Conservation (phyloP, 1,140 invertebrate genomes). For the Ceratoteleas bidentatus region DNA sequence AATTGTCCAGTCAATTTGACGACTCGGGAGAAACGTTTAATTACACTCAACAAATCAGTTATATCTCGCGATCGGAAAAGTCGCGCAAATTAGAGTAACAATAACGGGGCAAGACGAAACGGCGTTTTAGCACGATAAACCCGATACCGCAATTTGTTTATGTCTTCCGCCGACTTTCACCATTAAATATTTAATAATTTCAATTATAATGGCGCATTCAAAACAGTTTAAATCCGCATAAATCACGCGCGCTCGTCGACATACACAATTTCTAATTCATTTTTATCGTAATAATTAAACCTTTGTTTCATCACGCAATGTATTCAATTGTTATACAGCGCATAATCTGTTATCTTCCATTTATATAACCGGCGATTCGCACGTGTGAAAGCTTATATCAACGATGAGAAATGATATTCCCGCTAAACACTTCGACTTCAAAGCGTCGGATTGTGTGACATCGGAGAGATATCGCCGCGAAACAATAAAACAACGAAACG, state of each 20-base stretch:
- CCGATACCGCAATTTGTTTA: constrained; percentile 11
- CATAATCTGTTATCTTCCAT: constrained; percentile 45
- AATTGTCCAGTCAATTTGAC: too few relatives aligned
- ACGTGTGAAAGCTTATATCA: constrained; percentile 50
- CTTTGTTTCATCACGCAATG: constrained; percentile 48
- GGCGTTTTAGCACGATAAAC: constrained; percentile 25
- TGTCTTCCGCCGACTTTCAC: constrained; percentile 30
- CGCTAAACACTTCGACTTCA: constrained; percentile 31
- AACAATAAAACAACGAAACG: constrained; percentile 23
- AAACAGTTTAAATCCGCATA: constrained; percentile 44
- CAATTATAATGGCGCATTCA: constrained; percentile 45
- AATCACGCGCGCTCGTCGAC: constrained; percentile 33
- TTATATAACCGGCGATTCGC: constrained; percentile 53
- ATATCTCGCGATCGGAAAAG: not conserved
- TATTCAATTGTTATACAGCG: constrained; percentile 48
- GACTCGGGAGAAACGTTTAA: too few relatives aligned
- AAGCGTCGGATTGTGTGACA: constrained; percentile 32
- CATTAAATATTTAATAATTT: constrained; percentile 49
- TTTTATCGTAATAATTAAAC: constrained; percentile 55
- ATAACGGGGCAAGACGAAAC: not conserved
- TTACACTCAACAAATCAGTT: too few relatives aligned
- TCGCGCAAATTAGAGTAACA: not conserved
- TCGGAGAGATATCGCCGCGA: constrained; percentile 26
- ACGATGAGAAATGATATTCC: constrained; percentile 48
- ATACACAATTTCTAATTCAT: constrained; percentile 52